Evolutionary conservation across 2,797 vertebrate genomes (phyloP).

Genomic region (Brotula barbata): DNA sequence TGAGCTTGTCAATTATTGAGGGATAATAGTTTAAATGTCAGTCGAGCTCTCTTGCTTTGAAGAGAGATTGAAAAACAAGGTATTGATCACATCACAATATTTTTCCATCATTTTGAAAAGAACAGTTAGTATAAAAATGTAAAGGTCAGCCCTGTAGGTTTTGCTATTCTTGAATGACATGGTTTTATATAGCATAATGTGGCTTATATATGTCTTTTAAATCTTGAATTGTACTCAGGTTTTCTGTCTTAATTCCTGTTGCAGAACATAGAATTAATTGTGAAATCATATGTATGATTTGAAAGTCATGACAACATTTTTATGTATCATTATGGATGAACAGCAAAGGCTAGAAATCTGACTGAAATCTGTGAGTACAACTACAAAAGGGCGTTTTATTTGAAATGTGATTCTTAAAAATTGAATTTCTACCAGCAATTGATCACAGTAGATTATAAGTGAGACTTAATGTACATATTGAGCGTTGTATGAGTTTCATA

Average conservation of each 20-base stretch:
- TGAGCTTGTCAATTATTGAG: constrained; percentile 4
- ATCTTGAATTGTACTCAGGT: constrained; percentile 28
- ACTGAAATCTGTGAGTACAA: background rate
- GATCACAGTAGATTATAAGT: constrained; percentile 14
- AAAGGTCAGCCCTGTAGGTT: constrained; percentile 28
- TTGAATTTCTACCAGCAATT: background rate
- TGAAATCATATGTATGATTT: constrained; percentile 6
- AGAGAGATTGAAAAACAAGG: background rate
- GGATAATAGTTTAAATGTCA: constrained; percentile 40
- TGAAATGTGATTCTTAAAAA: constrained; percentile 1
- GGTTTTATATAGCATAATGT: constrained; percentile 56
- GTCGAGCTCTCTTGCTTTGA: constrained; percentile 8
- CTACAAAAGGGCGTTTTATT: constrained; percentile 12
- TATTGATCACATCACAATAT: constrained; percentile 9
- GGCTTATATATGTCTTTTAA: constrained; percentile 47
- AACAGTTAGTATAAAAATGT: constrained; percentile 32
- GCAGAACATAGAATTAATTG: background rate
- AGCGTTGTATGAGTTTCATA: constrained; percentile 29
- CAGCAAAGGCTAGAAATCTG: too few relatives aligned
- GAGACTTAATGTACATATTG: constrained; percentile 59
- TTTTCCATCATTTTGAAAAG: constrained; percentile 30
- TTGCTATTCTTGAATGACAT: constrained; percentile 29
- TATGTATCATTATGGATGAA: too few relatives aligned
- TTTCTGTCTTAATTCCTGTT: constrained; percentile 1
- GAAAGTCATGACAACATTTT: background rate